These are phyloP conservation scores for Cerastis rubricosa DNA, from an alignment of 2,888 invertebrate species.

Conservation along the genomic window DNA sequence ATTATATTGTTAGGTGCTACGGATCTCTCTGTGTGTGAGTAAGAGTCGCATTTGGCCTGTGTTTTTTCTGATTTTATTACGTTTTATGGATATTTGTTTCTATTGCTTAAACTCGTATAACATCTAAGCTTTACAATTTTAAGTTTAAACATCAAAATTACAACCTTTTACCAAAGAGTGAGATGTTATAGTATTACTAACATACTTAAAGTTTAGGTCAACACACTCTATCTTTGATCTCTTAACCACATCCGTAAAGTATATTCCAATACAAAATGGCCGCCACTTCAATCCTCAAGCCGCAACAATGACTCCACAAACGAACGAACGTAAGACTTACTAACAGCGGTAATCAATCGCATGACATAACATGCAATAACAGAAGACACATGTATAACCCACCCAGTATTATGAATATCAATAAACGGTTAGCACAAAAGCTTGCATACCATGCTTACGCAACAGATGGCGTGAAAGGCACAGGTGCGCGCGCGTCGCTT, in stretches of 20 bases:
- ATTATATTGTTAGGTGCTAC: no score
- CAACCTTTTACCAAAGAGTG: background rate
- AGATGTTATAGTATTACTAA: background rate
- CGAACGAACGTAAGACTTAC: slow-evolving; percentile 27
- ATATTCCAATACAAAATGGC: slow-evolving; percentile 30
- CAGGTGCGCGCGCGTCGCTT: slow-evolving; percentile 67
- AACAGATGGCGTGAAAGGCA: slow-evolving; percentile 69
- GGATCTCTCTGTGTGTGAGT: no score
- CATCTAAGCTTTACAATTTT: background rate
- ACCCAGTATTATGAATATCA: slow-evolving; percentile 60
- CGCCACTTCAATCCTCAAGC: background rate
- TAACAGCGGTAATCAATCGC: slow-evolving; percentile 30
- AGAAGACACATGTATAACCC: slow-evolving; percentile 52
- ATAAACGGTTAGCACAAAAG: slow-evolving; percentile 61
- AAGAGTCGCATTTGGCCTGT: no score
- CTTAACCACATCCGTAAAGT: background rate
- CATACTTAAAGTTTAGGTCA: background rate
- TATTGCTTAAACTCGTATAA: background rate
- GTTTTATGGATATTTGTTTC: background rate
- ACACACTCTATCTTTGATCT: background rate
- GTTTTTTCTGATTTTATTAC: slow-evolving; percentile 13
- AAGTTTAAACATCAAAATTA: background rate
- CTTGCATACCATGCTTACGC: slow-evolving; percentile 61
- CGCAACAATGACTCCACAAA: slow-evolving; percentile 3
- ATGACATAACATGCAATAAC: slow-evolving; percentile 56